Evolutionary conservation across 2,113 vertebrate species (phyloP), one percentile per base, ranked within the genome.

Genomic region (Callorhinus ursinus): DNA sequence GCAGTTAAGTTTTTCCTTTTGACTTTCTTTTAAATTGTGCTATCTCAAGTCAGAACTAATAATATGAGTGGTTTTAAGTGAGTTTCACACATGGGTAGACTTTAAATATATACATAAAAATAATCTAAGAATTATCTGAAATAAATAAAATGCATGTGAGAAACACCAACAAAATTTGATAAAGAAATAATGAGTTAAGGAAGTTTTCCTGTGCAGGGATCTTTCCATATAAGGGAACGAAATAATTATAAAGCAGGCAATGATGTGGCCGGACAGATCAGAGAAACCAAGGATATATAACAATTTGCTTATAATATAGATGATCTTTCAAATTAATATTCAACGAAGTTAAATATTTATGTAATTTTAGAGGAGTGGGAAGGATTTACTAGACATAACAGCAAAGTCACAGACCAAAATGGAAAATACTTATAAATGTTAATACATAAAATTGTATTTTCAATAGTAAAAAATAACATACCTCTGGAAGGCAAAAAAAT

Each of bases 391-490:
- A 81, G 92, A 80, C 28, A 79, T 65, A 96, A 36, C 46, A 79
- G 31, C n/a, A 88, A 97, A 82, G 3, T 71, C 46, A 79, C n/a
- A 69, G 55, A 79, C 2, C 13, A 83, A 95, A 95, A 91, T 31
- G 82, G 51, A 90, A 97, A 95, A 39, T 42, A 90, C 5, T 86
- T 83, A 59, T 46, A 85, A 96, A 42, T 83, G 84, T 74, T 85
- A 67, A 91, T n/a, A 74, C 24, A 71, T 16, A 87, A 89, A 79
- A 81, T 51, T 82, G 4, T 83, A 53, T 90, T 90, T 96, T 61
- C 72, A 2, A 51, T 13, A 72, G n/a, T 72, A 26, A 87, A 79
- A 89, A 79, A 61, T 76, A 55, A 39, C 2, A 24, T 18, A 69
- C 63, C 14, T 59, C 9, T 80, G 28, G 87, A 87, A 90, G 61